phyloP scores from a whole-genome alignment of 2,888 invertebrate genomes.

The Latrodectus elegans region DNA sequence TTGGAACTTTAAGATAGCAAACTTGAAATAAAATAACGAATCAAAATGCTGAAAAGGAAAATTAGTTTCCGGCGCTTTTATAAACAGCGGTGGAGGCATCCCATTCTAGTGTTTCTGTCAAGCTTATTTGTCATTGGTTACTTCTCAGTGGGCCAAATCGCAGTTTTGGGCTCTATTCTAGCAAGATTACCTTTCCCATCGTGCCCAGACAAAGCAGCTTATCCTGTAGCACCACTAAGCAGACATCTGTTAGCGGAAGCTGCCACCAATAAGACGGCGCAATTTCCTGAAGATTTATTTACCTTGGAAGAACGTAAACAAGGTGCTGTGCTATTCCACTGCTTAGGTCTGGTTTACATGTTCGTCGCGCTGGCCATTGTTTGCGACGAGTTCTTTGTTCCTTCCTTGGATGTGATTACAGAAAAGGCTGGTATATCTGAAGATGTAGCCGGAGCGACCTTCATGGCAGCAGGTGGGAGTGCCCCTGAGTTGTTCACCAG shows the following conservation, averaged over 20 bases:
- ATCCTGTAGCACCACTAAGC: not conserved
- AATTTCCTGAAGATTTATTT: slow-evolving; percentile 91
- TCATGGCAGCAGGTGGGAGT: slow-evolving; percentile 99
- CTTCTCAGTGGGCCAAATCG: slow-evolving; percentile 63
- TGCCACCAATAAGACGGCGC: slow-evolving; percentile 72
- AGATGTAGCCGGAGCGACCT: slow-evolving; percentile 98
- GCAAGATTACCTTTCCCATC: slow-evolving; percentile 8
- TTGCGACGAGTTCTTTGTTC: slow-evolving; percentile 99
- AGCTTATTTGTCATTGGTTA: slow-evolving; percentile 49
- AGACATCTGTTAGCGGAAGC: slow-evolving; percentile 39
- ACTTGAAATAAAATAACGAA: slow-evolving; percentile 14
- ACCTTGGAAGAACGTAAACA: slow-evolving; percentile 87
- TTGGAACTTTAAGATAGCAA: slow-evolving; percentile 7
- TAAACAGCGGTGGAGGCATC: slow-evolving; percentile 59
- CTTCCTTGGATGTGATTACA: slow-evolving; percentile 96
- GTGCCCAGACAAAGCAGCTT: slow-evolving; percentile 2
- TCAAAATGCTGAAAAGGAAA: slow-evolving; percentile 15
- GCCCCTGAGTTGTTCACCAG: slow-evolving; percentile 95
- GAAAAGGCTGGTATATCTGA: slow-evolving; percentile 94
- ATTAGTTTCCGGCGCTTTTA: slow-evolving; percentile 43
- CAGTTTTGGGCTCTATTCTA: slow-evolving; percentile 37
- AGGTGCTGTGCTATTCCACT: slow-evolving; percentile 93
- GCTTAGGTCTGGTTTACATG: slow-evolving; percentile 97
- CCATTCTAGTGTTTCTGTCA: slow-evolving; percentile 51
- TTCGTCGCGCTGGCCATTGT: slow-evolving; percentile 98